Conservation (phyloP, 2,888 invertebrate genomes). For the Cataglyphis rosenhaueri region DNA sequence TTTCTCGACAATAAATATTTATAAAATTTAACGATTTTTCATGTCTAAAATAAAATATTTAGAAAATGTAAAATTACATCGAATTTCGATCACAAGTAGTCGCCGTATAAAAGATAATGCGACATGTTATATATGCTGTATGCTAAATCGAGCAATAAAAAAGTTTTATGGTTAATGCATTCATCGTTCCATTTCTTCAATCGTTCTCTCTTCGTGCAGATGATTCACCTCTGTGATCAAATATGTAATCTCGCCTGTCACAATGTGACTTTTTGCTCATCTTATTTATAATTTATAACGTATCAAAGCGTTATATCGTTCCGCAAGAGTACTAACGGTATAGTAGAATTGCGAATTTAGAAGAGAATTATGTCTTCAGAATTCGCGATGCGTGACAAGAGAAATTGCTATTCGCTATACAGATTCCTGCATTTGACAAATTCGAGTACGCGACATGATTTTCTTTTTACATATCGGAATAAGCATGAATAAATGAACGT, state of each 20-base stretch:
- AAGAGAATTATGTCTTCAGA: constrained; percentile 43
- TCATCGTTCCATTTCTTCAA: constrained; percentile 30
- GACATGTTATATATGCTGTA: background rate
- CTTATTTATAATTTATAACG: constrained; percentile 66
- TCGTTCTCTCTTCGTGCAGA: background rate
- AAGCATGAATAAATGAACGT: constrained; percentile 34
- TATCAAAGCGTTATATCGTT: constrained; percentile 40
- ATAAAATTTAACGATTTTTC: constrained; percentile 9
- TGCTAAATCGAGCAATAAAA: constrained; percentile 26
- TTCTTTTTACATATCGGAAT: constrained; percentile 36
- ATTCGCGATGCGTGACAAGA: constrained; percentile 38
- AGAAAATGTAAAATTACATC: background rate
- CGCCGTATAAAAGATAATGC: background rate
- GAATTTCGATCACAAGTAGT: background rate
- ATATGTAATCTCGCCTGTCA: constrained; percentile 62
- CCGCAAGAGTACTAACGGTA: background rate
- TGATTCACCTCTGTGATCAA: constrained; percentile 58
- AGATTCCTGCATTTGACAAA: constrained; percentile 25
- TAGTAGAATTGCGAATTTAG: constrained; percentile 42
- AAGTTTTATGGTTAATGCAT: constrained; percentile 39
- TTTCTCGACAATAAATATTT: background rate
- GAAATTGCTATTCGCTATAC: constrained; percentile 30
- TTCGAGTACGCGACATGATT: constrained; percentile 21
- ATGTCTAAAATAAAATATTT: constrained; percentile 12
- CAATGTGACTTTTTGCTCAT: constrained; percentile 1